Conservation (phyloP, 2,888 invertebrate species). For the Acanthopleura granulata region DNA sequence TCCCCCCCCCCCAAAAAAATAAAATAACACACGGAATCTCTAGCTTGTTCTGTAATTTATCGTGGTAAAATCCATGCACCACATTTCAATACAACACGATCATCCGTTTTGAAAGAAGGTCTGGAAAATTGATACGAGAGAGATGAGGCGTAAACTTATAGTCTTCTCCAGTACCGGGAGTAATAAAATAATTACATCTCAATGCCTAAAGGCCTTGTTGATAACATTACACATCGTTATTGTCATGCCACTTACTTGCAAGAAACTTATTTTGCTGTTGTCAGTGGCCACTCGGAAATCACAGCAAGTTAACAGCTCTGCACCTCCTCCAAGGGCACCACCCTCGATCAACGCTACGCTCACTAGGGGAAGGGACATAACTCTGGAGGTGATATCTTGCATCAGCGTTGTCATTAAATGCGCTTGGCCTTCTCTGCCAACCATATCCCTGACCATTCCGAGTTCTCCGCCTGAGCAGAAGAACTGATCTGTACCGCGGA, state of each 20-base stretch:
- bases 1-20: too few relatives aligned
- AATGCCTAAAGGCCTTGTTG: too few relatives aligned
- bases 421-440: constrained; percentile 61
- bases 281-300: constrained; percentile 71
- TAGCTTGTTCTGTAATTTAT: too few relatives aligned
- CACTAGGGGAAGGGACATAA: constrained; percentile 71
- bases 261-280: constrained; percentile 70
- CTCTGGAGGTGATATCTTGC: constrained; percentile 68
- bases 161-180: too few relatives aligned
- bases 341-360: constrained; percentile 72
- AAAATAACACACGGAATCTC: too few relatives aligned
- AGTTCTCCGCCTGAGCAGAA: constrained; percentile 75
- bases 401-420: constrained; percentile 71
- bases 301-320: constrained; percentile 72
- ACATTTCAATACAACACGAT: too few relatives aligned
- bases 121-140: too few relatives aligned
- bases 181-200: too few relatives aligned
- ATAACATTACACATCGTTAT: too few relatives aligned
- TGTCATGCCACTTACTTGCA: constrained; percentile 69
- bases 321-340: constrained; percentile 73
- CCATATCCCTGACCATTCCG: constrained; percentile 59
- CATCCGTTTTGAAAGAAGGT: too few relatives aligned
- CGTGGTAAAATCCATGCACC: too few relatives aligned
- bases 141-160: too few relatives aligned
- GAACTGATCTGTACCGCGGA: constrained; percentile 69